Evolutionary conservation across 2,888 invertebrate genomes (phyloP).

Genomic region (Aricia artaxerxes): DNA sequence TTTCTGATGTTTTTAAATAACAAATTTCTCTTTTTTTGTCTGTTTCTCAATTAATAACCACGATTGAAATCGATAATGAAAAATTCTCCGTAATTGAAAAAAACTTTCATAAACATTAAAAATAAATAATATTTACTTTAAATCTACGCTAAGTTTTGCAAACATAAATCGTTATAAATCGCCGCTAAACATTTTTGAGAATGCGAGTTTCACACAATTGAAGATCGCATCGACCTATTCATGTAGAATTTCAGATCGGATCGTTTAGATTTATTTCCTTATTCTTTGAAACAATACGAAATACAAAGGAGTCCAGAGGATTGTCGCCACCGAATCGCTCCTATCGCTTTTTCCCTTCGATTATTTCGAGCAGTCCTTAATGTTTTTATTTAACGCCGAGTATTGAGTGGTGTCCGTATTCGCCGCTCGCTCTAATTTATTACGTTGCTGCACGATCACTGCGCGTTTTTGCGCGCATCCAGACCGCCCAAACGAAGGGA

Average conservation of each 20-base stretch:
- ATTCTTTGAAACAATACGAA: conserved; percentile 39
- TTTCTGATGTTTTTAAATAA: neutral
- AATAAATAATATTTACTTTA: neutral
- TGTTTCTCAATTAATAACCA: too few relatives aligned
- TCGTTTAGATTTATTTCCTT: conserved; percentile 42
- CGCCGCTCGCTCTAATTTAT: conserved; percentile 75
- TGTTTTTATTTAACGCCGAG: conserved; percentile 78
- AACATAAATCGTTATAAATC: neutral
- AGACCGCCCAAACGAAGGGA: conserved; percentile 42
- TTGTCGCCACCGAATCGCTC: conserved; percentile 68
- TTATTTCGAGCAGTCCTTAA: conserved; percentile 76
- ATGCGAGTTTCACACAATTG: conserved; percentile 27
- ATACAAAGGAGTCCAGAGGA: conserved; percentile 38
- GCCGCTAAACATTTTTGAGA: neutral
- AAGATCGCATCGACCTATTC: conserved; percentile 28
- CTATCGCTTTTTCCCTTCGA: conserved; percentile 71
- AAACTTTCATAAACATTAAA: neutral
- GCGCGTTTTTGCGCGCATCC: conserved; percentile 65
- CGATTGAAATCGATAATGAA: too few relatives aligned
- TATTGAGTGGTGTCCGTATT: conserved; percentile 76
- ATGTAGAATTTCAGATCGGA: conserved; percentile 31
- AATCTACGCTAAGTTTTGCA: neutral
- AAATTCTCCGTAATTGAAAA: too few relatives aligned
- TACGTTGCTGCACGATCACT: conserved; percentile 61
- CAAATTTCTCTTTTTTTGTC: too few relatives aligned